Percentiles rank a stretch among this genome's conserved stretches.
Conservation (phyloP, 2,888 invertebrate genomes). For the Trachelus troglodyta region DNA sequence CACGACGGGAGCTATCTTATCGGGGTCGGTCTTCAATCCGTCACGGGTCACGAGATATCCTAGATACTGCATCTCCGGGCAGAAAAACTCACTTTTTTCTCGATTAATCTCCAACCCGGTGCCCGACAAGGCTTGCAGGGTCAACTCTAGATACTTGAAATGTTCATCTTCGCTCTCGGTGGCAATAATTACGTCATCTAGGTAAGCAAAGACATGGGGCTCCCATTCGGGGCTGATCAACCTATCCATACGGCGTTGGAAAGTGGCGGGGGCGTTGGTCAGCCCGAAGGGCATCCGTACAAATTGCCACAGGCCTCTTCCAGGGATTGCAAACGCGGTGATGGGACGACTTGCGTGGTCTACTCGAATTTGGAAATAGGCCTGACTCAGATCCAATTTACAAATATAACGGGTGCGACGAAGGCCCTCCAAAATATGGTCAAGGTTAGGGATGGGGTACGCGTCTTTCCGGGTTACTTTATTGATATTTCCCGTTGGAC, state of each 20-base stretch:
- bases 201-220: conserved; percentile 34
- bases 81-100: conserved; percentile 11
- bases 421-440: too few species aligned
- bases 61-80: conserved; percentile 11
- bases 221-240: conserved; percentile 36
- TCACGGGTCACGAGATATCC: conserved; percentile 18
- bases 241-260: conserved; percentile 36
- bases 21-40: conserved; percentile 18
- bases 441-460: too few species aligned
- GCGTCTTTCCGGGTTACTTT: too few species aligned
- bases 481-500: not conserved
- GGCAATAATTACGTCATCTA: conserved; percentile 39
- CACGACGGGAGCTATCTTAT: conserved; percentile 17
- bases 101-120: conserved; percentile 27
- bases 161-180: conserved; percentile 34
- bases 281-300: conserved; percentile 49
- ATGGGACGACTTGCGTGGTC: conserved; percentile 22
- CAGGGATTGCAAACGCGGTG: conserved; percentile 32
- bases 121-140: conserved; percentile 27
- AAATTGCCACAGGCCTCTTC: conserved; percentile 31
- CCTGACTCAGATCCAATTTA: conserved; percentile 13
- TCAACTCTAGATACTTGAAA: conserved; percentile 25
- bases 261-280: conserved; percentile 43
- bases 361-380: conserved; percentile 31
- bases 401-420: too few species aligned